Base-by-base conservation (phyloP, 1,140 invertebrate genomes). In the Aleiodes sp. region DNA sequence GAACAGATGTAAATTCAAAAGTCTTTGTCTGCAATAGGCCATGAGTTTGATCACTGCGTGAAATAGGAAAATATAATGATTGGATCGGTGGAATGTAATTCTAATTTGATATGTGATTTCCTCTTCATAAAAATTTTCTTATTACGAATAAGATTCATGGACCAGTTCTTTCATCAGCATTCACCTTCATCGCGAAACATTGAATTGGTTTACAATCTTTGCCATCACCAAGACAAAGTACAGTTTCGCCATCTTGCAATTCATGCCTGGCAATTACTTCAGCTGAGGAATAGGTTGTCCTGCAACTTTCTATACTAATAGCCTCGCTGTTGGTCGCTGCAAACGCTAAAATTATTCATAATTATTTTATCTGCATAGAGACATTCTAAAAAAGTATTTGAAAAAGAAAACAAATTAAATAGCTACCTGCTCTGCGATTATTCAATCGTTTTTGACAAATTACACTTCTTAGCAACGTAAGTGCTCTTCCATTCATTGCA, bases 381-480 rank as follows among this genome's bases (percentile, higher is more conserved):
- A 35, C 10, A 35, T 43, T 43, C 41, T 8, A 56, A 26, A 24
- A 56, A 12, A 4, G 28, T 24, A 12, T 3, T n/a, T n/a, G n/a
- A n/a, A n/a, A n/a, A n/a, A 59, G 4, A 3, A 14, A 35, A 26
- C 2, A 60, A 24, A 24, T 1, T 69, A 4, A 14, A 56, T 26
- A 67, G 63, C 62, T 31, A 72, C 71, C 71, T 63, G 35, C 29
- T 24, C 52, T 57, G 21, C 59, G 31, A 28, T 31, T 64, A 10
- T 76, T 79, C 21, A 85, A 73, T 71, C 83, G 84, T 64, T 83
- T 79, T 70, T 88, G 83, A 76, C 91, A 93, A 10, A 88, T 87
- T 80, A 92, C 88, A 12, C 86, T 87, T 70, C 87, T 86, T 33
- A 93, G 79, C 28, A 89, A 76, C 75, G 82, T 78, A 74, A 88